These are phyloP conservation scores for Periparus ater DNA, from an alignment of 2,797 vertebrate genomes.

Conservation along the genomic window DNA sequence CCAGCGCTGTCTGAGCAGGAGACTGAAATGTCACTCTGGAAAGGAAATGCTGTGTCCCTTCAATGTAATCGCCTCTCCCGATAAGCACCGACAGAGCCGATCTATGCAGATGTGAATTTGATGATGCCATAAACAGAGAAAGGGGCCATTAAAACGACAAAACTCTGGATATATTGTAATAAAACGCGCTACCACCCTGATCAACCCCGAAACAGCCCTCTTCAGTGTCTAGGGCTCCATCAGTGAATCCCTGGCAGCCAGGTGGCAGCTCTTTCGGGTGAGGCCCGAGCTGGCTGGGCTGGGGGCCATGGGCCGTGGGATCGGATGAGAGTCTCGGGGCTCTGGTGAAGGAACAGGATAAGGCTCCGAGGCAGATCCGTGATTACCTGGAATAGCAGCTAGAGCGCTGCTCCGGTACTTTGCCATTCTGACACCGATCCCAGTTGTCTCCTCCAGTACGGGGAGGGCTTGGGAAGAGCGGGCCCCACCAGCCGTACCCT, in stretches of 20 bases:
- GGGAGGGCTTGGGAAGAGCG: neutral
- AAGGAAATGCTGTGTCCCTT: neutral
- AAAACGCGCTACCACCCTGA: neutral
- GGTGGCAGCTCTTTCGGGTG: neutral
- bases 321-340: too few relatives aligned
- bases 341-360: neutral
- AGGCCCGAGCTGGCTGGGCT: neutral
- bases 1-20: neutral
- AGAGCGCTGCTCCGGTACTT: neutral
- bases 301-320: too few relatives aligned
- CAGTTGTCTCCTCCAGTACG: neutral
- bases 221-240: neutral
- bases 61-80: neutral
- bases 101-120: slow-evolving; percentile 31
- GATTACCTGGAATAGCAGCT: neutral
- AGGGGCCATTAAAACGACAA: slow-evolving; percentile 39
- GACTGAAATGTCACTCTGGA: neutral
- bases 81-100: slow-evolving; percentile 36
- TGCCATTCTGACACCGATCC: neutral
- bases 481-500: too few relatives aligned
- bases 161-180: neutral
- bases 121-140: slow-evolving; percentile 57
- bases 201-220: neutral
- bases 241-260: neutral
- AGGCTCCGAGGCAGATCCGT: neutral